Conservation (phyloP, 2,888 invertebrate genomes). For the Heteromurus nitidus region DNA sequence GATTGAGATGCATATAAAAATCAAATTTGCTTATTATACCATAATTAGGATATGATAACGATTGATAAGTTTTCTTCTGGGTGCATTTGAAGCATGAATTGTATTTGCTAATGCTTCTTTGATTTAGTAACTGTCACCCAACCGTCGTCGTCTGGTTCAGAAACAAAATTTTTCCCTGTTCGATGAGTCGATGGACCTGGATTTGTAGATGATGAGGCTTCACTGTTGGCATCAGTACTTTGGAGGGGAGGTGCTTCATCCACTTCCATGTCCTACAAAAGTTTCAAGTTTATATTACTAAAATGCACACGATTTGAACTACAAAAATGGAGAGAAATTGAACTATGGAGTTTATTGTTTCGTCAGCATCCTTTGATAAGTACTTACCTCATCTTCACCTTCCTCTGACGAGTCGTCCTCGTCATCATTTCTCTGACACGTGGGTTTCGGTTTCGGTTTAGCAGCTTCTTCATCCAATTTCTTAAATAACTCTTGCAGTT, state of each 20-base stretch:
- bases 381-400: slow-evolving; percentile 20
- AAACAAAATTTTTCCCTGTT: slow-evolving; percentile 46
- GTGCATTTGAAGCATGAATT: neutral
- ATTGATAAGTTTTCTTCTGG: too few species aligned
- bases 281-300: neutral
- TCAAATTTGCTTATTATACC: too few species aligned
- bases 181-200: slow-evolving; percentile 35
- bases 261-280: slow-evolving; percentile 59
- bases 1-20: too few species aligned
- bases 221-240: neutral
- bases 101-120: slow-evolving; percentile 41
- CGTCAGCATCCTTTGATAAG: too few species aligned
- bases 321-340: too few species aligned
- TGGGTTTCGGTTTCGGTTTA: slow-evolving; percentile 32
- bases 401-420: slow-evolving; percentile 45
- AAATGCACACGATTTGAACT: too few species aligned
- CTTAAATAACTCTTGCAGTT: slow-evolving; percentile 38
- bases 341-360: neutral
- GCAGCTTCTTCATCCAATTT: slow-evolving; percentile 52
- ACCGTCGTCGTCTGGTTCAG: slow-evolving; percentile 63
- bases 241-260: slow-evolving; percentile 15
- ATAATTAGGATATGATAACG: too few species aligned
- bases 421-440: slow-evolving; percentile 14
- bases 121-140: slow-evolving; percentile 64
- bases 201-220: neutral